Percentiles rank a stretch among this genome's conserved stretches.
These are phyloP conservation scores for Xyrichtys novacula DNA, from an alignment of 2,797 vertebrate species.

Conservation along the genomic window DNA sequence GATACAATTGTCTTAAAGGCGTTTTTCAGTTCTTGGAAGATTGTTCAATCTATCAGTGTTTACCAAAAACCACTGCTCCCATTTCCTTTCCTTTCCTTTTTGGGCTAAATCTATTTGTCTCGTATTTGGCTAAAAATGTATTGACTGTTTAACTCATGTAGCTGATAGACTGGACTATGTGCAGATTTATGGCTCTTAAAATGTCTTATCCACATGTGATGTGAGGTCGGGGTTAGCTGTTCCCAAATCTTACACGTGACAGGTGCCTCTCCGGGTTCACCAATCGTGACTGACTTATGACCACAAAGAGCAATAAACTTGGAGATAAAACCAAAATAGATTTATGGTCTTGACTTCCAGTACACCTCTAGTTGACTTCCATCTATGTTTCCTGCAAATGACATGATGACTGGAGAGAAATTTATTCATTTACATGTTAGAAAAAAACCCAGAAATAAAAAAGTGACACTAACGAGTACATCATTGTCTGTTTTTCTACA, in stretches of 20 bases:
- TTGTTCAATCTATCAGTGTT: slow-evolving; percentile 29
- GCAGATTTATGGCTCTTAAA: neutral
- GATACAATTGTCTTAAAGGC: slow-evolving; percentile 39
- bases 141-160: neutral
- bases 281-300: neutral
- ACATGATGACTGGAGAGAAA: neutral
- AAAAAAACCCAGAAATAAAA: no score
- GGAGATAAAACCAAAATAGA: neutral
- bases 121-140: slow-evolving; percentile 8
- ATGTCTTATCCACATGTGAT: neutral
- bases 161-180: neutral
- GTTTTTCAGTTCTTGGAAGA: slow-evolving; percentile 38
- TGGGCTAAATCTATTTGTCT: slow-evolving; percentile 10
- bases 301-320: neutral
- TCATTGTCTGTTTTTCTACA: no score
- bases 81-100: no score
- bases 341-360: neutral
- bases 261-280: neutral
- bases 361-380: neutral
- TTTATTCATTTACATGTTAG: no score
- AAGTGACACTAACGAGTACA: no score
- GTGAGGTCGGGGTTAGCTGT: no score
- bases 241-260: neutral
- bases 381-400: neutral
- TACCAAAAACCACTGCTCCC: slow-evolving; percentile 32